phyloP scores from a whole-genome alignment of 2,797 vertebrate genomes.

The Morus bassanus region DNA sequence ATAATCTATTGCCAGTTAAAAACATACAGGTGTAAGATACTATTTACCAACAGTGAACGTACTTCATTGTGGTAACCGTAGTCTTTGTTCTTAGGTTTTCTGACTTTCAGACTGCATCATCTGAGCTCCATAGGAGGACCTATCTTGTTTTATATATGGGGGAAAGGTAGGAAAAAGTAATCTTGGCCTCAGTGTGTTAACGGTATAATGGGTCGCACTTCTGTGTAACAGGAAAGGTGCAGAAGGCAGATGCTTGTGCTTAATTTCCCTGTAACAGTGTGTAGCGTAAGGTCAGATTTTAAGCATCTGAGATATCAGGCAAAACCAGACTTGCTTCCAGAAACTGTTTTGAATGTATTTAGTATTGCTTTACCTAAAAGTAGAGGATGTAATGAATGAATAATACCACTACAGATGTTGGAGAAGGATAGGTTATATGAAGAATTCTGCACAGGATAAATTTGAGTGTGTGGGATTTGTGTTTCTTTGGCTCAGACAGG shows the following conservation, averaged over 20 bases:
- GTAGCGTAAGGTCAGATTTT: neutral
- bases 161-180: neutral
- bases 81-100: neutral
- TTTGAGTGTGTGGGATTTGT: neutral
- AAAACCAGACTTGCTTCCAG: neutral
- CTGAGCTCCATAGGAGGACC: neutral
- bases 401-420: neutral
- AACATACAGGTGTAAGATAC: neutral
- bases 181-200: neutral
- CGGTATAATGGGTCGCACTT: neutral
- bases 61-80: neutral
- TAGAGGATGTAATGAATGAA: neutral
- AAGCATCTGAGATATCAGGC: neutral
- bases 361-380: neutral
- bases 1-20: neutral
- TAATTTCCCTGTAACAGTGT: neutral
- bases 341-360: neutral
- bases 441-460: neutral
- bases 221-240: neutral
- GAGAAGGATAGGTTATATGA: neutral
- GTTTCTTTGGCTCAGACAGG: neutral
- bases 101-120: neutral
- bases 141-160: neutral
- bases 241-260: neutral
- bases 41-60: neutral